Conservation (phyloP, 2,888 invertebrate genomes). For the Fragum sueziense region DNA sequence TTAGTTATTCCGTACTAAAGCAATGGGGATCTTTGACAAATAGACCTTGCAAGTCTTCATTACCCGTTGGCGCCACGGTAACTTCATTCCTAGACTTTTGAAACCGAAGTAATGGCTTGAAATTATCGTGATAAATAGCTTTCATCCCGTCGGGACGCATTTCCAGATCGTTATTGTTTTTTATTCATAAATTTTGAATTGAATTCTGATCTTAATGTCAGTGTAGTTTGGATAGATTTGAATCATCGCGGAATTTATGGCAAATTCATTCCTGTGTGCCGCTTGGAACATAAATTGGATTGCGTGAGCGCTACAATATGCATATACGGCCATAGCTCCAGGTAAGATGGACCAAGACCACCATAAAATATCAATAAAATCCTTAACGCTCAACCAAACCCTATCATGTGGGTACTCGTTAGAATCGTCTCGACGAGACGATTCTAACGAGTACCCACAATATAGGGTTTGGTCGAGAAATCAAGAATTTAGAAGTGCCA, state of each 20-base stretch:
- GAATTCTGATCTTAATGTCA: conserved; percentile 27
- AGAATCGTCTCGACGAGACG: no score
- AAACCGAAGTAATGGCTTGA: conserved; percentile 15
- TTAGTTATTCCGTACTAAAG: neutral
- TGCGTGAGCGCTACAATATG: neutral
- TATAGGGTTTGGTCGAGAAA: no score
- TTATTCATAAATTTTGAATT: conserved; percentile 28
- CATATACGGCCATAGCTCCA: no score
- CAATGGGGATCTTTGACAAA: conserved; percentile 20
- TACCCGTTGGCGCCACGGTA: conserved; percentile 11
- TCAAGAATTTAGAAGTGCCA: neutral
- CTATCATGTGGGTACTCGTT: no score
- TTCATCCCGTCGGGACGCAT: conserved; percentile 18
- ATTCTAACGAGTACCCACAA: no score
- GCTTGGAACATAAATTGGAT: conserved; percentile 16
- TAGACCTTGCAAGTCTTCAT: conserved; percentile 24
- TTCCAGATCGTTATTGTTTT: conserved; percentile 19
- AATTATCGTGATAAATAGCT: conserved; percentile 27
- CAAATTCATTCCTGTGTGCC: conserved; percentile 6
- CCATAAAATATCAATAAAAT: no score
- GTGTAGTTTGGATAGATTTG: conserved; percentile 17
- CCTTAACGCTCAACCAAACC: no score
- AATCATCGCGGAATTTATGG: conserved; percentile 19
- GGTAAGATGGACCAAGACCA: no score
- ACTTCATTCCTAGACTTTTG: conserved; percentile 13